phyloP scores from a whole-genome alignment of 2,797 vertebrate species.

The Aldrovandia affinis region DNA sequence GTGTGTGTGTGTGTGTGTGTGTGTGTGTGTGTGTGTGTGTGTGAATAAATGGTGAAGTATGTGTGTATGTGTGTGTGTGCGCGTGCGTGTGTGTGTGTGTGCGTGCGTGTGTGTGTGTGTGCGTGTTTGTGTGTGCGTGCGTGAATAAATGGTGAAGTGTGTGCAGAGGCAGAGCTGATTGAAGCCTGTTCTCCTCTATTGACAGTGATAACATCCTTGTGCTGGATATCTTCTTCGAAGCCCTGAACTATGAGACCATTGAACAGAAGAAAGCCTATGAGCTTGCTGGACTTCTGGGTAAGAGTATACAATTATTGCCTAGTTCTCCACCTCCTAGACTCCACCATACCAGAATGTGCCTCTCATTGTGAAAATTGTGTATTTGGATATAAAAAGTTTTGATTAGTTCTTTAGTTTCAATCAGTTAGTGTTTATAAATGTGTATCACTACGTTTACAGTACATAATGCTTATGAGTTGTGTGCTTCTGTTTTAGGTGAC shows the following conservation, averaged over 20 bases:
- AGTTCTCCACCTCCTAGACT: no score
- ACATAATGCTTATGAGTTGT: not conserved
- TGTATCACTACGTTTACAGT: not conserved
- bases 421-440: not conserved
- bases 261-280: constrained; percentile 99
- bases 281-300: constrained; percentile 94
- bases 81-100: not conserved
- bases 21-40: not conserved
- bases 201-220: constrained; percentile 97
- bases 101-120: not conserved
- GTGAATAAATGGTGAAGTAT: constrained; percentile 33
- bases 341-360: no score
- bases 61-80: not conserved
- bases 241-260: constrained; percentile 97
- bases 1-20: not conserved
- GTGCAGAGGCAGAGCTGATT: not conserved
- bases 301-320: constrained; percentile 54
- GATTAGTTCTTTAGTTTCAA: not conserved
- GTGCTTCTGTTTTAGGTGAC: constrained; percentile 78
- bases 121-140: no score
- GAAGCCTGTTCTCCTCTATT: constrained; percentile 32
- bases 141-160: constrained; percentile 34
- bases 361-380: not conserved
- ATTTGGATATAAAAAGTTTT: not conserved
- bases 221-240: constrained; percentile 97